Conservation (phyloP, 2,113 vertebrate species). For the Gallinago undulata region DNA sequence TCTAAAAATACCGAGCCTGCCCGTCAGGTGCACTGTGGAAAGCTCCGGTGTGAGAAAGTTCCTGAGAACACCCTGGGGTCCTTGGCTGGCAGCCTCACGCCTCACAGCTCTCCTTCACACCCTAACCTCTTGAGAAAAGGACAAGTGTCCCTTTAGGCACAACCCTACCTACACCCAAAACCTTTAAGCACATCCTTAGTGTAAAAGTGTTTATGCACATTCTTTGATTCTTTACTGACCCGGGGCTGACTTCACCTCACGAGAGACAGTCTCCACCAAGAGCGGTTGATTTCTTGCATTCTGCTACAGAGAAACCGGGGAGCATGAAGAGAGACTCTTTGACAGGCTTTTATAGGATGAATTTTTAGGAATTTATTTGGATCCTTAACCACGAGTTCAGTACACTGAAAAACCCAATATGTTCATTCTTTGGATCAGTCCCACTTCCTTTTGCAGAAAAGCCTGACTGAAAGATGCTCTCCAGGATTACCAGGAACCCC, state of each 20-base stretch:
- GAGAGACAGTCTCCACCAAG: not conserved
- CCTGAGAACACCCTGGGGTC: not conserved
- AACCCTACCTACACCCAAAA: not conserved
- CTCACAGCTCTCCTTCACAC: not conserved
- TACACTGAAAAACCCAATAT: not conserved
- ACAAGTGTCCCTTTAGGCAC: not conserved
- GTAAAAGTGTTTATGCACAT: not conserved
- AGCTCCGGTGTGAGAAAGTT: not conserved
- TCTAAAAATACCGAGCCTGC: not conserved
- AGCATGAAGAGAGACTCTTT: not conserved
- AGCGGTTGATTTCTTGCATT: not conserved
- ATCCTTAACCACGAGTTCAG: not conserved
- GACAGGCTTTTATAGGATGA: not conserved
- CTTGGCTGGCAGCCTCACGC: not conserved
- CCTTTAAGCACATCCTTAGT: not conserved
- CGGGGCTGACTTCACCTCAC: not conserved
- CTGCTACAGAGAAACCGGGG: not conserved
- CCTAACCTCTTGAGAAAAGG: not conserved
- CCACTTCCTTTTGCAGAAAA: not conserved
- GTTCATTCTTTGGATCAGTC: not conserved
- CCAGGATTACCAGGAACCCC: not conserved
- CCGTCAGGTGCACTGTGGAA: not conserved
- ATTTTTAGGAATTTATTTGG: not conserved
- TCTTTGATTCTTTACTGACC: not conserved
- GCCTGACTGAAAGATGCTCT: not conserved